Percentiles rank a stretch among this genome's conserved stretches.
Evolutionary conservation across 2,888 invertebrate genomes (phyloP).

Genomic region (Pinctada fucata): DNA sequence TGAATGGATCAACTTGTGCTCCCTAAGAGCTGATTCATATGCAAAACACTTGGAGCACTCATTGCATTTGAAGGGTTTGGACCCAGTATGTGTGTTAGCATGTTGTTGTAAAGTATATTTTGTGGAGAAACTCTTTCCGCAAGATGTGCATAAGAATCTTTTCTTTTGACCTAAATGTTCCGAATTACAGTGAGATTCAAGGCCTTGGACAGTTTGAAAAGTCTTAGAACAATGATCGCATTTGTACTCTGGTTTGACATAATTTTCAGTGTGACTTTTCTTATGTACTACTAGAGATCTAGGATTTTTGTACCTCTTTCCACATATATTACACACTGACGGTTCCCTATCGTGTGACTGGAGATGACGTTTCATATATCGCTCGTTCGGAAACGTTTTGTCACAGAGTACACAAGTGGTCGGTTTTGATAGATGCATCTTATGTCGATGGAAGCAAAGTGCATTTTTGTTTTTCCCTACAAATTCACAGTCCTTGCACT

Average conservation of each 20-base stretch:
- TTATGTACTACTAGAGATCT: constrained; percentile 59
- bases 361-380: constrained; percentile 59
- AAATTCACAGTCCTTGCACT: constrained; percentile 56
- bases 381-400: constrained; percentile 59
- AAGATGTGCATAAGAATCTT: constrained; percentile 62
- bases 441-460: constrained; percentile 48
- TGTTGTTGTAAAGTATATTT: constrained; percentile 67
- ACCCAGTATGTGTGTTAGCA: constrained; percentile 61
- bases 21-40: constrained; percentile 65
- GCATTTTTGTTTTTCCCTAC: constrained; percentile 47
- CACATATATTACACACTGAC: constrained; percentile 63
- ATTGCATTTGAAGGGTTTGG: constrained; percentile 62
- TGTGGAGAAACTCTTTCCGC: constrained; percentile 69
- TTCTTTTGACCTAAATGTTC: constrained; percentile 61
- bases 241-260: constrained; percentile 52
- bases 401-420: constrained; percentile 59
- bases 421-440: constrained; percentile 49
- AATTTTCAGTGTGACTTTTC: constrained; percentile 56
- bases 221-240: constrained; percentile 59
- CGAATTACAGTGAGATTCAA: constrained; percentile 59
- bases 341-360: constrained; percentile 50
- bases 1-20: constrained; percentile 71
- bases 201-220: constrained; percentile 56
- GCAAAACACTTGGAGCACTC: constrained; percentile 65
- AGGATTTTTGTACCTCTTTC: constrained; percentile 62